Evolutionary conservation across 2,797 vertebrate genomes (phyloP), one percentile per base, ranked within the genome.

Genomic region (Cercopithecus mitis): DNA sequence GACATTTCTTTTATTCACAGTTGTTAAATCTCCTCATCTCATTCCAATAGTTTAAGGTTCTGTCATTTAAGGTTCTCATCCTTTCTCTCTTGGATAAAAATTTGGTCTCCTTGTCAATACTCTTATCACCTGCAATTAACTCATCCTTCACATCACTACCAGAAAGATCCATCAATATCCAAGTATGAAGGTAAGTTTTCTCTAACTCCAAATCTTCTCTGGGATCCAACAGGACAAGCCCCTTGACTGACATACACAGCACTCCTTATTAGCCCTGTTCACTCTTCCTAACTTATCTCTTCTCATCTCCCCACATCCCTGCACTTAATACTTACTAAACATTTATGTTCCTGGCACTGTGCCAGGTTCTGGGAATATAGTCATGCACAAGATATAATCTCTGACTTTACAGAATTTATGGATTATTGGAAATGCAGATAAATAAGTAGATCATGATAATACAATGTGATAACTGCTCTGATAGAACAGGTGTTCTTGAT

Each of bases 151-250:
- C 2, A 41, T 55, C 25, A 73, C 33, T 85, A 70, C 5, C 9
- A 77, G 79, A 93, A 88, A 85, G 7, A 80, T 27, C 57, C 50
- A 92, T n/a, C 43, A 92, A 90, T 88, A 79, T 82, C n/a, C 25
- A 90, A 88, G 12, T 27, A 67, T 45, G 47, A 93, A 84, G 82
- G 10, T 25, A 43, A 24, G 22, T 50, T 90, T 90, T 73, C 19
- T 95, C 27, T 55, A 90, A 41, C 2, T 83, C 20, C 27, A 70
- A 70, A n/a, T 91, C 33, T 90, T 61, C 27, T 76, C 41, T 77
- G 61, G 61, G 36, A 39, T 61, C 17, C 41, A 73, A 67, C 2
- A 79, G 75, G 67, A 58, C 19, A 75, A 83, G 12, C 0, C 0
- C 41, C n/a, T 90, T 73, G 61, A 86, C 57, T 33, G 89, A 27